Evolutionary conservation across 2,888 invertebrate genomes (phyloP), one percentile per base, ranked within the genome.

Genomic region (Drosophila paracracens): DNA sequence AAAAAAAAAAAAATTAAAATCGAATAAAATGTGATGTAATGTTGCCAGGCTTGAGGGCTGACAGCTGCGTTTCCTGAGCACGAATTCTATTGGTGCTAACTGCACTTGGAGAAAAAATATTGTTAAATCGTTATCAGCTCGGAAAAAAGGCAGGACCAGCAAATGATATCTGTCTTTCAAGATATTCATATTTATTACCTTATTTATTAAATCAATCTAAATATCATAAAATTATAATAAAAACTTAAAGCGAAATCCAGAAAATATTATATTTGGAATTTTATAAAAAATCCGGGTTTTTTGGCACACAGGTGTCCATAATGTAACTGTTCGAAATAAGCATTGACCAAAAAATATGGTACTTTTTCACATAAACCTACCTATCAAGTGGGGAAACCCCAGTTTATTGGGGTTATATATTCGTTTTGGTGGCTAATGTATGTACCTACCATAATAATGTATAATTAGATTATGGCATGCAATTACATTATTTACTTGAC

Each of bases 1-100:
- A 36, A 56, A 51, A 58, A 40, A 63, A 66, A 73, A 78, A 64
- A 79, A 81, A 82, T 79, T 79, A 69, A 74, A 79, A 74, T 79
- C 58, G 63, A 79, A 82, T 79, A 54, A 73, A 82, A 79, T 72
- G 74, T 53, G 66, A 68, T 63, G 63, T 58, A 63, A 81, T 66
- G 68, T 62, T 57, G 48, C 10, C 38, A 57, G 38, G 16, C 18
- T 16, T 11, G 33, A 18, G 27, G 50, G 43, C 18, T 56, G 59
- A 53, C 61, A 75, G 65, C 52, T 54, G 63, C 43, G 46, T 29
- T 38, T 53, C 21, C 51, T 50, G 27, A 25, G 27, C 33, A 11
- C 27, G 29, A 46, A 71, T 57, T 65, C 58, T 48, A 67, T 67
- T 76, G 71, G 38, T 63, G 52, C 35, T 38, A 40, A 27, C 58